A percentile compares a stretch with the other conserved stretches of the same genome.
These are phyloP conservation scores for Drosophila sp. DNA, from an alignment of 1,140 invertebrate species.

Conservation along the genomic window DNA sequence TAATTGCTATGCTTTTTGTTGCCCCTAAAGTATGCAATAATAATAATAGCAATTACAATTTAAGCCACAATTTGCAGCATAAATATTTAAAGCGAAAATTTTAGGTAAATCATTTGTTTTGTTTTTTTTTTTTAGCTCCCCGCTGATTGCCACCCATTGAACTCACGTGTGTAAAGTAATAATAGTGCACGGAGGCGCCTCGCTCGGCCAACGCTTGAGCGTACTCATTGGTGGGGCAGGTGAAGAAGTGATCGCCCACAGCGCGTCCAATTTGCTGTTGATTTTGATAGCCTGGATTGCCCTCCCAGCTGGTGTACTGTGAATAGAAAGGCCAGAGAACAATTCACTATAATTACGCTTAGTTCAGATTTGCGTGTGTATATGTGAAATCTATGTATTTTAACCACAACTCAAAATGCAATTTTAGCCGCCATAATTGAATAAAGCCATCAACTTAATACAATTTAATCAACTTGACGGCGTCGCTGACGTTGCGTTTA, in stretches of 20 bases:
- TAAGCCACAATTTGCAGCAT: background rate
- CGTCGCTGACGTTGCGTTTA: conserved; percentile 40
- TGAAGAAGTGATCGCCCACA: conserved; percentile 96
- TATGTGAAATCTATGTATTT: conserved; percentile 40
- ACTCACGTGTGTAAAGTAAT: conserved; percentile 96
- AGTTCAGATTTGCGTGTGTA: background rate
- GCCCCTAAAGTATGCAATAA: background rate
- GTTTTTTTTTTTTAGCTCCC: background rate
- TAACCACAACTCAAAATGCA: conserved; percentile 44
- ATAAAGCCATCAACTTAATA: conserved; percentile 55
- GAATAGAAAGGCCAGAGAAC: conserved; percentile 64
- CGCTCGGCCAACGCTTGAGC: conserved; percentile 92
- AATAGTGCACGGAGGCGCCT: conserved; percentile 94
- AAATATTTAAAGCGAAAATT: background rate
- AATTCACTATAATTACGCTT: conserved; percentile 1
- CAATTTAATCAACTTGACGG: conserved; percentile 52
- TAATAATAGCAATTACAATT: background rate
- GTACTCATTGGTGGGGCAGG: conserved; percentile 95
- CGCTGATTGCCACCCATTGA: conserved; percentile 1
- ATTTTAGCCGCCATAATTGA: conserved; percentile 50
- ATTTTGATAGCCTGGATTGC: conserved; percentile 91
- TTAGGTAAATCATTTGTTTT: background rate
- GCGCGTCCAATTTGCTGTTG: conserved; percentile 93
- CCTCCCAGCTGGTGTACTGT: conserved; percentile 96
- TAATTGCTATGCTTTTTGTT: too few relatives aligned